Evolutionary conservation across 1,140 invertebrate species (phyloP), one percentile per base, ranked within the genome.

Genomic region (Maconellicoccus hirsutus): DNA sequence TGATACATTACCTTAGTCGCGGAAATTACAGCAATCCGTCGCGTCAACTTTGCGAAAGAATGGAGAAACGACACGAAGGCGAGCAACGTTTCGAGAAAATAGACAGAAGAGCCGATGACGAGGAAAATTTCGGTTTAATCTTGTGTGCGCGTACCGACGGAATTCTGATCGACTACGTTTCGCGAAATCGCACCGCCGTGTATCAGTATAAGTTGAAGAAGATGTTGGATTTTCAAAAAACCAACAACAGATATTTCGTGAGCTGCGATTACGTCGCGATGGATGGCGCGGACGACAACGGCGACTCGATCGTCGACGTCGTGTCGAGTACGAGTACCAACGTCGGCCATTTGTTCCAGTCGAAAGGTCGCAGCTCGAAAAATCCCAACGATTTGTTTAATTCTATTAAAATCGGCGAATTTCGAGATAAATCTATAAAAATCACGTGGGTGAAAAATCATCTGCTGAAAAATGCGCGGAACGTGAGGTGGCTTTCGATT

Each of bases 361-460:
- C 6, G 6, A 52, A 2, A 16, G 42, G n/a, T 16, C 12, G 10
- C 10, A 8, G 8, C 8, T 16, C 19, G 3, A 66, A 66, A 66
- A 66, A 66, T 66, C 61, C 61, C 22, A 25, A 25, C 21, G 61
- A 66, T 26, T 8, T 66, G 10, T 66, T 66, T 22, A 66, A 66
- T 4, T 25, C 22, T 12, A 6, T 8, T 8, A 66, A 66, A 23
- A 23, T 66, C 25, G 6, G 6, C 10, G 42, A 52, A 52, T 52
- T 6, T 6, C 6, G n/a, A 16, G 42, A 52, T 16, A 52, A 66
- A 23, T 25, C 22, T 2, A 66, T 23, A 3, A 10, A 26, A 1
- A 66, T 23, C 16, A 66, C 10, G 6, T 19, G 10, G 8, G 61
- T 66, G 21, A 26, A 66, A 23, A 66, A 66, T 66, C 3, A 26